Percentiles rank a stretch among this genome's conserved stretches.
phyloP scores from a whole-genome alignment of 2,797 vertebrate species.

The Semaprochilodus insignis region DNA sequence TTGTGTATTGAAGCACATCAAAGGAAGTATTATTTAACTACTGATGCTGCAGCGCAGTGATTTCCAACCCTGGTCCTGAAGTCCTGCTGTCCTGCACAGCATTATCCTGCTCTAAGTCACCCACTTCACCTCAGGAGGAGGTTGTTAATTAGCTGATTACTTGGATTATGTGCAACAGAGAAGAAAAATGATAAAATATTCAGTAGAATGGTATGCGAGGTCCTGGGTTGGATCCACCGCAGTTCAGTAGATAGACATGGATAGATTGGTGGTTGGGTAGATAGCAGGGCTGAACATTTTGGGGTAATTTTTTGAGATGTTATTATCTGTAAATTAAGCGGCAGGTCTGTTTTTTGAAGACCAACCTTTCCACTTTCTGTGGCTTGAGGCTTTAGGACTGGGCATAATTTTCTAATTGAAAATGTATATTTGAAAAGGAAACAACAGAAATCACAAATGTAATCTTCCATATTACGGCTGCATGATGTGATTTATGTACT shows the following conservation, averaged over 20 bases:
- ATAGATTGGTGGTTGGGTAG: neutral
- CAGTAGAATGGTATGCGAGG: neutral
- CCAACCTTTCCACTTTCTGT: too few species aligned
- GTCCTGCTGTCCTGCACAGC: neutral
- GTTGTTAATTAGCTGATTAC: neutral
- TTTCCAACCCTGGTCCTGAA: neutral
- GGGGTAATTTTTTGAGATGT: too few species aligned
- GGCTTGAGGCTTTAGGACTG: too few species aligned
- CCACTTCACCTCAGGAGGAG: neutral
- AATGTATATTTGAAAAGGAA: too few species aligned
- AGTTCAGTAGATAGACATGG: neutral
- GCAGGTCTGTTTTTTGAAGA: too few species aligned
- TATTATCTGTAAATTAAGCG: too few species aligned
- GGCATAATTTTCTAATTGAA: too few species aligned
- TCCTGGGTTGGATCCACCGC: neutral
- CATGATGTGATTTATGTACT: too few species aligned
- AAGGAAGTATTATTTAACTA: neutral
- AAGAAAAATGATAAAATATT: neutral
- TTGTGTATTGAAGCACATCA: constrained; percentile 8
- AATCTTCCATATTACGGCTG: too few species aligned
- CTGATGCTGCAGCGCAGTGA: neutral
- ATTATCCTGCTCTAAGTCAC: neutral
- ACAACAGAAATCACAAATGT: too few species aligned
- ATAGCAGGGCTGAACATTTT: too few species aligned
- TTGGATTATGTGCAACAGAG: neutral